Conservation (phyloP, 2,888 invertebrate genomes). For the Dasypolia templi region DNA sequence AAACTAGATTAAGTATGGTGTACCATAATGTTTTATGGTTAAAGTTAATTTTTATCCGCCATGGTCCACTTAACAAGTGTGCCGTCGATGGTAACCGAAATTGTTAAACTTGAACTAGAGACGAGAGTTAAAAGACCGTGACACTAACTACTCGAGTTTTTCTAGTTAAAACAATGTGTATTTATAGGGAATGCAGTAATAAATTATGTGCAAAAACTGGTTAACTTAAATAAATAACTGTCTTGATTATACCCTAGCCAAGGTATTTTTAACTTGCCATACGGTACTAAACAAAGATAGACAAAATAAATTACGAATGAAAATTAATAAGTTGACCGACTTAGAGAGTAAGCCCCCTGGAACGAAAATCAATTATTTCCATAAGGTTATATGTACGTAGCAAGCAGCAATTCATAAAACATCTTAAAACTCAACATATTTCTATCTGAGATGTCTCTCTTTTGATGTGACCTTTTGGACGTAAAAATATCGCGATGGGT, state of each 20-base stretch:
- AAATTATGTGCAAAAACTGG: neutral
- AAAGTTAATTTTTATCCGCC: conserved; percentile 64
- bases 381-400: neutral
- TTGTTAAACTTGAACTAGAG: conserved; percentile 76
- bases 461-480: too few species aligned
- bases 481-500: too few species aligned
- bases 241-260: neutral
- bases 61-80: conserved; percentile 77
- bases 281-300: too few species aligned
- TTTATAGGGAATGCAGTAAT: conserved; percentile 9
- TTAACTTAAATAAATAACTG: neutral
- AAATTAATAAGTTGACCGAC: too few species aligned
- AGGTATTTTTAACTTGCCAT: neutral
- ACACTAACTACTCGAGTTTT: conserved; percentile 49
- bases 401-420: neutral
- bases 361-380: neutral
- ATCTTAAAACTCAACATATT: neutral
- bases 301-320: too few species aligned
- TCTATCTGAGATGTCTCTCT: too few species aligned
- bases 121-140: conserved; percentile 56
- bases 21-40: conserved; percentile 57
- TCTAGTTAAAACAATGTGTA: conserved; percentile 51
- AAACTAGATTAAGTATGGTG: conserved; percentile 51
- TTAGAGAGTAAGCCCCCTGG: too few species aligned
- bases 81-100: conserved; percentile 75